A percentile compares a stretch with the other conserved stretches of the same genome.
Conservation (phyloP, 2,888 invertebrate genomes). For the Coelopa pilipes region DNA sequence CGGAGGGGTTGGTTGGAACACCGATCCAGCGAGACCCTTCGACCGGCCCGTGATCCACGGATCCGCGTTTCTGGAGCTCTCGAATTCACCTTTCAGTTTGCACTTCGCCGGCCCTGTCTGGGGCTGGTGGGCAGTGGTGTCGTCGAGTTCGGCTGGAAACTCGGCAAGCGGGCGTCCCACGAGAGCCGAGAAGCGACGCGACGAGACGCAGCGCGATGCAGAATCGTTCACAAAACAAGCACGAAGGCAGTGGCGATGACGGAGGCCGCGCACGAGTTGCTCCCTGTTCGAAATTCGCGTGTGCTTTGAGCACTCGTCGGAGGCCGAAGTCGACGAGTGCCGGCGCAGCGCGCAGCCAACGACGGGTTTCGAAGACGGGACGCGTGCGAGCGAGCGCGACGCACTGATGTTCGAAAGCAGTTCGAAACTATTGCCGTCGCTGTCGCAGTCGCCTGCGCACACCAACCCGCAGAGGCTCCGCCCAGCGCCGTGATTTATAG, state of each 20-base stretch:
- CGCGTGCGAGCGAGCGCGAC: slow-evolving; percentile 45
- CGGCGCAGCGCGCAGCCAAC: background rate
- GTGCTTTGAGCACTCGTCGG: slow-evolving; percentile 45
- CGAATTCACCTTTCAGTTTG: too few species aligned
- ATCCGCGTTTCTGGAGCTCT: too few species aligned
- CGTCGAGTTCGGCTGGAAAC: background rate
- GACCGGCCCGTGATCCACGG: too few species aligned
- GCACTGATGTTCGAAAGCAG: slow-evolving; percentile 42
- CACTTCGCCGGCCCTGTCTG: too few species aligned
- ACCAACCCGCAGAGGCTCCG: slow-evolving; percentile 49
- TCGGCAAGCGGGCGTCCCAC: background rate
- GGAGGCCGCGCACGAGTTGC: slow-evolving; percentile 42
- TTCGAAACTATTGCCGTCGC: slow-evolving; percentile 46
- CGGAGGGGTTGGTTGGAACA: too few species aligned
- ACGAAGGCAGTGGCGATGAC: background rate
- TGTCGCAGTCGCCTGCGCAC: slow-evolving; percentile 35
- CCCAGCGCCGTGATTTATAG: slow-evolving; percentile 57
- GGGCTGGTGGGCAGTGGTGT: too few species aligned
- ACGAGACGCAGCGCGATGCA: background rate
- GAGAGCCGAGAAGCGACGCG: background rate
- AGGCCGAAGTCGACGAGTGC: slow-evolving; percentile 16
- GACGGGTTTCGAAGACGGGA: background rate
- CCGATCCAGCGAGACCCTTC: too few species aligned
- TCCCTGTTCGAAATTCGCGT: slow-evolving; percentile 56
- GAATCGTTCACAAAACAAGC: background rate